These are phyloP conservation scores for Acronicta psi DNA, from an alignment of 2,888 invertebrate genomes.

Conservation along the genomic window DNA sequence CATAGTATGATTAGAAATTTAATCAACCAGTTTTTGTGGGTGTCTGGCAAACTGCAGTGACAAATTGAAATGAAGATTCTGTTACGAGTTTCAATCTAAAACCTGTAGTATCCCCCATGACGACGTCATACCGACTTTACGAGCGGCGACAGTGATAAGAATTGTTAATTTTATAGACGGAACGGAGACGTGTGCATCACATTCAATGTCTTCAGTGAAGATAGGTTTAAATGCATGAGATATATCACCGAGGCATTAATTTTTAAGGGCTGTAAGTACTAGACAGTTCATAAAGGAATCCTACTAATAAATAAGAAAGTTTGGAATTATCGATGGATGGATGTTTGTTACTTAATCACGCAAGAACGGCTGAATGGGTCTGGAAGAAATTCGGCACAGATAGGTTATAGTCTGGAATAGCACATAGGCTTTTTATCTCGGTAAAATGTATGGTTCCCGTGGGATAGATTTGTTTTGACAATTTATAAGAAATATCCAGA, in stretches of 20 bases:
- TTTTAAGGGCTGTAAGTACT: conserved; percentile 4
- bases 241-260: conserved; percentile 18
- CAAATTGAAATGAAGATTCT: not conserved
- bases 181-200: conserved; percentile 64
- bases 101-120: conserved; percentile 19
- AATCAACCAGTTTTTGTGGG: no score
- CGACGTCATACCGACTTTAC: conserved; percentile 67
- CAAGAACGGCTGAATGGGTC: no score
- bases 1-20: no score
- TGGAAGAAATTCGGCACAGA: no score
- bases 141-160: conserved; percentile 81
- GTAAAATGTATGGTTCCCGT: no score
- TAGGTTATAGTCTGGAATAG: no score
- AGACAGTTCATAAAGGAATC: conserved; percentile 2
- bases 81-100: conserved; percentile 13
- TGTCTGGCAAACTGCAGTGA: no score
- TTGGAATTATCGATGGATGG: no score
- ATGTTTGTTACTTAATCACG: no score
- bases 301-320: not conserved
- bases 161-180: conserved; percentile 82
- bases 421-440: no score
- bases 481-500: no score
- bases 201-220: conserved; percentile 46
- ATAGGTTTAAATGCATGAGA: conserved; percentile 42
- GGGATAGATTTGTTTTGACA: no score